Evolutionary conservation across 2,113 vertebrate species (phyloP).

Genomic region (Cyprinodon tularosa): DNA sequence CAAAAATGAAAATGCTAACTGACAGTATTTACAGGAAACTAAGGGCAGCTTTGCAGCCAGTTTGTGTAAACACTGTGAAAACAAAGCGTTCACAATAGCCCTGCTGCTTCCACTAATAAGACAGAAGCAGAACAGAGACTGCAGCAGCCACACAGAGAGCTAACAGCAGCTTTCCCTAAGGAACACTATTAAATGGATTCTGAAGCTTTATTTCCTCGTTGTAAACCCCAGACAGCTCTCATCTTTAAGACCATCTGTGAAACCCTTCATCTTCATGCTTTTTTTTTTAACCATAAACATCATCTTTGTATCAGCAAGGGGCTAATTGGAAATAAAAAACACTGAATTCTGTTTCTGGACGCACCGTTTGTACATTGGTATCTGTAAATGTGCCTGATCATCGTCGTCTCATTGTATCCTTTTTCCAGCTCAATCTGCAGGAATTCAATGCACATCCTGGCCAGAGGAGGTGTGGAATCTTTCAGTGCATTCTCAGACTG

Average conservation of each 20-base stretch:
- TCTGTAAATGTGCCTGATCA: no score
- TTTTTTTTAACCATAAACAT: no score
- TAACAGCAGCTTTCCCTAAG: conserved; percentile 24
- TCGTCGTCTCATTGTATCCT: no score
- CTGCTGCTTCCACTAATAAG: conserved; percentile 27
- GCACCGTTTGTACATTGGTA: no score
- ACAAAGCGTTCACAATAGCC: conserved; percentile 32
- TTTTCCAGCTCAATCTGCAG: no score
- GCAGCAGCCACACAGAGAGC: conserved; percentile 20
- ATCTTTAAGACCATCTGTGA: not conserved
- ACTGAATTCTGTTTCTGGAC: no score
- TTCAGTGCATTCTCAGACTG: no score
- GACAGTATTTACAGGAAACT: conserved; percentile 28
- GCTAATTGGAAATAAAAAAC: no score
- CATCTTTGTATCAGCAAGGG: no score
- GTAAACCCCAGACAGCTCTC: not conserved
- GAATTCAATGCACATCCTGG: no score
- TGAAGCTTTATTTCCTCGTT: not conserved
- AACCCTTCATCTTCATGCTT: no score
- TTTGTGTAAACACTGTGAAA: conserved; percentile 49
- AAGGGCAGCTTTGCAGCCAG: conserved; percentile 15
- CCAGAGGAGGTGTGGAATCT: no score
- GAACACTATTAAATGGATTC: conserved; percentile 14
- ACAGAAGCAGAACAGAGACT: conserved; percentile 39
- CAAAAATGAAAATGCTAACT: not conserved